These are phyloP conservation scores for Ischnus inquisitorius DNA, from an alignment of 2,888 invertebrate genomes.

Conservation along the genomic window DNA sequence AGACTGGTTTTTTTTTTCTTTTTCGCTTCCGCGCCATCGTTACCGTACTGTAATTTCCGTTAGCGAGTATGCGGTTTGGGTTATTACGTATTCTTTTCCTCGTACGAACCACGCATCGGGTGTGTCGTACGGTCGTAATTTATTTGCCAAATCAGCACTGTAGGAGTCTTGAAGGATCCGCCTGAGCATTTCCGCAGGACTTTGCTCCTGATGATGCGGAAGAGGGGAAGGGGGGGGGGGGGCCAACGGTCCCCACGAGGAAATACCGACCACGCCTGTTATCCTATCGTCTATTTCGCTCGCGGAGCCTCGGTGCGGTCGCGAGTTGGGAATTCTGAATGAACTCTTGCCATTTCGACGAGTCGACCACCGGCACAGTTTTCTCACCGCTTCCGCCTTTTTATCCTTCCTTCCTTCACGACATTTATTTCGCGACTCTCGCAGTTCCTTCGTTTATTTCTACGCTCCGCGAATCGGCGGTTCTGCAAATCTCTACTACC, in stretches of 20 bases:
- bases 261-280: constrained; percentile 10
- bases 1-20: not conserved
- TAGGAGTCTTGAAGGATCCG: constrained; percentile 10
- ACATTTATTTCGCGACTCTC: not conserved
- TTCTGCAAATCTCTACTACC: constrained; percentile 3
- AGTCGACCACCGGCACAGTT: constrained; percentile 19
- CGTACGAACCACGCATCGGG: not conserved
- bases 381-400: constrained; percentile 58
- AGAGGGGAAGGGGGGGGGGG: not conserved
- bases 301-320: not conserved
- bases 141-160: constrained; percentile 8
- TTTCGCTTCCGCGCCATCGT: not conserved
- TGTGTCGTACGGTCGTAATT: constrained; percentile 21
- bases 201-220: constrained; percentile 24
- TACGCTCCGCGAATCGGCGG: not conserved
- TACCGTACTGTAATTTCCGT: not conserved
- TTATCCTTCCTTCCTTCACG: not conserved
- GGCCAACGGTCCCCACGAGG: constrained; percentile 17
- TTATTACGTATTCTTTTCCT: constrained; percentile 16
- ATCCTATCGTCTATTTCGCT: constrained; percentile 12
- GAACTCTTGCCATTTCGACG: constrained; percentile 29
- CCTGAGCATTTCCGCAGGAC: constrained; percentile 35
- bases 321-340: constrained; percentile 48
- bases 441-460: not conserved
- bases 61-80: constrained; percentile 5